These are phyloP conservation scores for Pseudopleuronectes americanus DNA, from an alignment of 2,797 vertebrate species.

Conservation along the genomic window DNA sequence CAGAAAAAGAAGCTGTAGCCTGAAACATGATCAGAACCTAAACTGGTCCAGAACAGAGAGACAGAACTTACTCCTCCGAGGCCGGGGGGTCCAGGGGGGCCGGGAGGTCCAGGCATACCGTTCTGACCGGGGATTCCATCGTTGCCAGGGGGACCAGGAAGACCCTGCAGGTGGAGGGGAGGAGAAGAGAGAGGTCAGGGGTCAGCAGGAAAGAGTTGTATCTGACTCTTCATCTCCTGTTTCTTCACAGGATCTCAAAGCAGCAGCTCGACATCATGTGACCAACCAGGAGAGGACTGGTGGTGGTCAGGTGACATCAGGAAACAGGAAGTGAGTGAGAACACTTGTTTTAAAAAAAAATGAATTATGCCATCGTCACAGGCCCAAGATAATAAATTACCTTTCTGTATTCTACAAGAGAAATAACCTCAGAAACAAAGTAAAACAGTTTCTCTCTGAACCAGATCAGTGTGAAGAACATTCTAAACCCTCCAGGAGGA, in stretches of 20 bases:
- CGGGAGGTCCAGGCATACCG: conserved; percentile 90
- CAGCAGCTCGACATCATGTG: conserved; percentile 10
- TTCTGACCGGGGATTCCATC: conserved; percentile 92
- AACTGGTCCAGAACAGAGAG: neutral
- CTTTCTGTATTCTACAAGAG: neutral
- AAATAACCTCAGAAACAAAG: neutral
- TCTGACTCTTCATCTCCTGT: neutral
- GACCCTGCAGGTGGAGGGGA: conserved; percentile 81
- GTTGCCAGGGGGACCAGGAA: conserved; percentile 87
- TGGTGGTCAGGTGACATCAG: conserved; percentile 38
- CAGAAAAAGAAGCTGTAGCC: neutral
- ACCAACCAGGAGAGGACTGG: conserved; percentile 12
- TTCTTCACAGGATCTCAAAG: conserved; percentile 25
- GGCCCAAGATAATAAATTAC: neutral
- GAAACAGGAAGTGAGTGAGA: conserved; percentile 27
- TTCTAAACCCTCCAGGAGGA: too few species aligned
- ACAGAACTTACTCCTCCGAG: conserved; percentile 93
- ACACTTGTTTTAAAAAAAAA: neutral
- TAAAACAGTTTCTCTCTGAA: neutral
- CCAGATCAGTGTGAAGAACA: neutral
- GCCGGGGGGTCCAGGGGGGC: conserved; percentile 92
- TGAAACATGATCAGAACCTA: neutral
- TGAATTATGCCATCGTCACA: neutral
- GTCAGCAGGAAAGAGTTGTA: neutral
- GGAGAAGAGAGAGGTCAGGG: conserved; percentile 22